Base-by-base conservation (phyloP, 2,888 invertebrate species). In the Coelinius sp. region DNA sequence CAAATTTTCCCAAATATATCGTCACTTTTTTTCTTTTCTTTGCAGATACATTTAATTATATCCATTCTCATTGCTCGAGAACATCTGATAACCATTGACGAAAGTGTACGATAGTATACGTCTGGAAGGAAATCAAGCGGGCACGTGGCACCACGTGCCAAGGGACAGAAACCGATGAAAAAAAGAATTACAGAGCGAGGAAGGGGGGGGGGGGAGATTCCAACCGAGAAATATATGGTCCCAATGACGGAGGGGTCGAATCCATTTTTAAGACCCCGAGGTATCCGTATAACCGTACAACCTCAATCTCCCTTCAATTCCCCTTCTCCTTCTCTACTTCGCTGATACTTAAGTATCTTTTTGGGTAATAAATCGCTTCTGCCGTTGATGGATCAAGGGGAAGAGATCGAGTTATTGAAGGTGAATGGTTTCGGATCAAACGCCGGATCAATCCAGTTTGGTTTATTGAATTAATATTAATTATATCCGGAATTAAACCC, bases 181-280 rank as follows among this genome's bases (percentile, higher is more conserved):
- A 56, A 25, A 65, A 24, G n/a, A 27, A 66, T 24, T 35, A 35
- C n/a, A 25, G 52, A n/a, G n/a, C 27, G 27, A 8, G 56, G 17
- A 10, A 52, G 12, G 27, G 14, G 52, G 69, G 76, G 78, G 77
- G 77, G 77, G 77, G 76, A 71, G 75, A 75, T 80, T 77, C 73
- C 67, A 73, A 59, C 14, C 79, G 80, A 81, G 81, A 82, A 82
- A 83, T 81, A 81, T 83, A 81, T 81, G 77, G 79, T 73, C 78
- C 75, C 77, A 81, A 76, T 79, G 81, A 82, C 80, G 82, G 75
- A n/a, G 80, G 71, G 83, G 80, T 81, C 78, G 79, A 81, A 79
- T 77, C 70, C 73, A 79, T 78, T 81, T 82, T 82, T 79, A 78
- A 79, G n/a, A 68, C 52, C 46, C 46, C 46, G 20, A 49, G 46